Conservation (phyloP, 2,797 vertebrate species). For the Syndactyla subalaris region DNA sequence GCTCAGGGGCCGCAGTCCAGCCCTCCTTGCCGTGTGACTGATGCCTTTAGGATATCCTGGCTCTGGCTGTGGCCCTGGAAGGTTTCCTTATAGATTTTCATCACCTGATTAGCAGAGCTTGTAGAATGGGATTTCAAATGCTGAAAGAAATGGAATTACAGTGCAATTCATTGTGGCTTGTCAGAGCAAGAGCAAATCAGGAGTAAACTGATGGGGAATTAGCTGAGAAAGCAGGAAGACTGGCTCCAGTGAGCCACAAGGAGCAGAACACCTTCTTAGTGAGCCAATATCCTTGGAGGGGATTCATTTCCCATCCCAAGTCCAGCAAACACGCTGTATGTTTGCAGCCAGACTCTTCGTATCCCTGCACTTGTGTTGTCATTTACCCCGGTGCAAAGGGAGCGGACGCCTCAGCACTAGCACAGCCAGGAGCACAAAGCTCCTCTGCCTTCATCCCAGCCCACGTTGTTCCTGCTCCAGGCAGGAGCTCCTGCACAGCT, state of each 20-base stretch:
- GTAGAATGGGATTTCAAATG: constrained; percentile 64
- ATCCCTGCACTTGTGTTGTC: neutral
- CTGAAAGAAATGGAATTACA: constrained; percentile 69
- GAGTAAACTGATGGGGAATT: constrained; percentile 64
- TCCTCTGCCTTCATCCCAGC: neutral
- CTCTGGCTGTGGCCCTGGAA: constrained; percentile 44
- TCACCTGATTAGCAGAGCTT: constrained; percentile 63
- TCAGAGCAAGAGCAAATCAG: constrained; percentile 55
- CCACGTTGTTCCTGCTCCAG: neutral
- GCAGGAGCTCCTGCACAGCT: neutral
- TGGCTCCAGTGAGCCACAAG: constrained; percentile 41
- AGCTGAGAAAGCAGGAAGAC: constrained; percentile 70
- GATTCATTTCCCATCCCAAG: constrained; percentile 26
- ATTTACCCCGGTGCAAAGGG: neutral
- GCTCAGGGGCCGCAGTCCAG: neutral
- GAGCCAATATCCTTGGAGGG: neutral
- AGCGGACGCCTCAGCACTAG: neutral
- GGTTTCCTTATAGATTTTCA: constrained; percentile 60
- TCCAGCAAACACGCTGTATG: neutral
- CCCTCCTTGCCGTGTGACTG: neutral
- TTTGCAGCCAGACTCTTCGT: neutral
- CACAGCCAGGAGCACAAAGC: neutral
- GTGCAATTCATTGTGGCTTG: constrained; percentile 60
- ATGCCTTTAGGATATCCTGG: constrained; percentile 61
- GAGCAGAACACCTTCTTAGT: constrained; percentile 43